Evolutionary conservation across 1,140 invertebrate species (phyloP).

Genomic region (Pseudomyrmex sp.): DNA sequence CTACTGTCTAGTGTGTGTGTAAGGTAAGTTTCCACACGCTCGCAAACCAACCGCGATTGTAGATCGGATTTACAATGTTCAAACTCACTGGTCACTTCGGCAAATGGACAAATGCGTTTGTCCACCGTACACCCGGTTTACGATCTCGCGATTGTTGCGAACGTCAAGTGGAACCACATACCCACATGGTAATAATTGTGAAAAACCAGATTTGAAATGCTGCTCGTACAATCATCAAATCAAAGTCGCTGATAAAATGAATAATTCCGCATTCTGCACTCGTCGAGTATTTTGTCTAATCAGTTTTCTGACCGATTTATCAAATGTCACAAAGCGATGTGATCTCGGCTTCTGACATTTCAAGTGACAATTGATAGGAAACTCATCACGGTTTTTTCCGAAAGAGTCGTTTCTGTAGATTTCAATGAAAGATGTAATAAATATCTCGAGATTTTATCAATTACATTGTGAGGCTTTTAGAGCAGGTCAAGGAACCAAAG

Average conservation of each 20-base stretch:
- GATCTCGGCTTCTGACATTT: slow-evolving; percentile 29
- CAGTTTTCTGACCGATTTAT: slow-evolving; percentile 10
- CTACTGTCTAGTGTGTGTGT: neutral
- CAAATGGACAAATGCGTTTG: too few relatives aligned
- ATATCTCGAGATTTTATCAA: neutral
- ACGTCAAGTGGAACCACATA: neutral
- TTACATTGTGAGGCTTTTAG: neutral
- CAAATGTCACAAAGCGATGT: neutral
- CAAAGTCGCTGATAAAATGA: neutral
- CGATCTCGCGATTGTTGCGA: too few relatives aligned
- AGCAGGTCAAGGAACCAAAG: neutral
- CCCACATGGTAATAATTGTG: neutral
- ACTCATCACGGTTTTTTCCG: slow-evolving; percentile 6
- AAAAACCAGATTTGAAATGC: neutral
- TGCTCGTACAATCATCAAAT: neutral
- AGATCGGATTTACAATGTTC: too few relatives aligned
- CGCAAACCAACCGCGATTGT: too few relatives aligned
- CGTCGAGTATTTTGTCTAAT: slow-evolving; percentile 19
- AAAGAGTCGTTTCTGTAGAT: neutral
- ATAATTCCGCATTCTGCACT: slow-evolving; percentile 3
- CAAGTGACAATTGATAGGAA: neutral
- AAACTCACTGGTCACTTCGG: too few relatives aligned
- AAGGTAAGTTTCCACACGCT: too few relatives aligned
- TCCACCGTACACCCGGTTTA: too few relatives aligned
- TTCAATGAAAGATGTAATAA: too few relatives aligned